These are phyloP conservation scores for Gonioctena quinquepunctata DNA, from an alignment of 1,140 invertebrate genomes.

Conservation along the genomic window DNA sequence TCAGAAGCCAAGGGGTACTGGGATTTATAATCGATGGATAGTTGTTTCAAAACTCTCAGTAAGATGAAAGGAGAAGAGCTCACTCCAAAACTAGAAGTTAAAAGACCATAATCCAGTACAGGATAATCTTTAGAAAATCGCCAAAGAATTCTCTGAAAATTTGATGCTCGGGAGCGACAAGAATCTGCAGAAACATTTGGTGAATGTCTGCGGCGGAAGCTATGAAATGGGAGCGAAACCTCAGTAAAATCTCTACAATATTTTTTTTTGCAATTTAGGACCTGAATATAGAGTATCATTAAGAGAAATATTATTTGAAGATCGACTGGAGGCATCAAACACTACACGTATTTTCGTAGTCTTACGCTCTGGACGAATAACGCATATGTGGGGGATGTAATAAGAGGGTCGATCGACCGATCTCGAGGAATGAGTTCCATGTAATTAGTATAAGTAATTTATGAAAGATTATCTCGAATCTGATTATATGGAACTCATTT, in stretches of 20 bases:
- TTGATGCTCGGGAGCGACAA: neutral
- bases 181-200: neutral
- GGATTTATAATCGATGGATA: too few relatives aligned
- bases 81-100: too few relatives aligned
- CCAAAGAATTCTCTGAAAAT: neutral
- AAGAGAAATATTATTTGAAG: neutral
- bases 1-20: too few relatives aligned
- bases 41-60: too few relatives aligned
- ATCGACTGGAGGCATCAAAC: neutral
- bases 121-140: neutral
- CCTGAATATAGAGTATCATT: neutral
- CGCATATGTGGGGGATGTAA: neutral
- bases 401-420: too few relatives aligned
- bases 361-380: neutral
- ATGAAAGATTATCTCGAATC: too few relatives aligned
- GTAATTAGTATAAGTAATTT: too few relatives aligned
- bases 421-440: too few relatives aligned
- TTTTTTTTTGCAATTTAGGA: neutral
- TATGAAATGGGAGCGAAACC: neutral
- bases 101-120: neutral
- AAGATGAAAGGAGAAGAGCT: too few relatives aligned
- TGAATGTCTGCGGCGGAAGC: neutral
- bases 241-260: neutral
- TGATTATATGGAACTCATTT: too few relatives aligned
- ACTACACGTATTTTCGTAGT: neutral